Evolutionary conservation across 2,888 invertebrate genomes (phyloP), one percentile per base, ranked within the genome.

Genomic region (Ypsolopha sequella): DNA sequence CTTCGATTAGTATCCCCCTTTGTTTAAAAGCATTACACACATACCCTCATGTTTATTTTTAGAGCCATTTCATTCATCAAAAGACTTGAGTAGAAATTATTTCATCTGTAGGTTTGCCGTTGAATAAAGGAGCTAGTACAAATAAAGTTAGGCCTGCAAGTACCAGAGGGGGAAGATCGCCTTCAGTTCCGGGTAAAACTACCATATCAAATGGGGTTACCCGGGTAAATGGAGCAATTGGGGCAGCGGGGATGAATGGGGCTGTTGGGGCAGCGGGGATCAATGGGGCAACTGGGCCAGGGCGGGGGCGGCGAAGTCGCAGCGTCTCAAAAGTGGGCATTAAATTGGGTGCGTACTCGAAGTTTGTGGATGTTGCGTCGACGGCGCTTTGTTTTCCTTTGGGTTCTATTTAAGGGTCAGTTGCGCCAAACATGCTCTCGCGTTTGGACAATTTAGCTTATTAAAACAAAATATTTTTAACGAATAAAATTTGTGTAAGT

Each of bases 101-200:
- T 79, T 82, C 70, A 81, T 74, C 78, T 82, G 79, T 90, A 84
- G 89, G 89, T 78, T 89, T 90, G 79, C 88, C 89, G 85, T 90
- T 90, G 81, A 89, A 89, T 84, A 89, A 88, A 77, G 87, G 88
- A 60, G 79, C 84, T 76, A 87, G 88, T 82, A 85, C 79, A 52
- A 79, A 82, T 82, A 88, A 89, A 68, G 82, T 88, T 76, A 87
- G 88, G 74, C 86, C 89, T 57, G 73, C 87, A 56, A 80, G 88
- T 58, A 75, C 88, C 57, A 75, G 84, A 61, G 84, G 82, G 56
- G 84, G 80, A 54, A 71, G 82, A 56, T 84, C 85, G 52, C 84
- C 85, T 53, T 82, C 82, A 54, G 86, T 76, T 59, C 80, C 85
- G 58, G 73, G 70, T 68, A 84, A 79, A 75, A 65, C 70, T 54